Percentiles rank a stretch among this genome's conserved stretches.
phyloP scores from a whole-genome alignment of 2,888 invertebrate genomes.

The Melanostoma mellinum region DNA sequence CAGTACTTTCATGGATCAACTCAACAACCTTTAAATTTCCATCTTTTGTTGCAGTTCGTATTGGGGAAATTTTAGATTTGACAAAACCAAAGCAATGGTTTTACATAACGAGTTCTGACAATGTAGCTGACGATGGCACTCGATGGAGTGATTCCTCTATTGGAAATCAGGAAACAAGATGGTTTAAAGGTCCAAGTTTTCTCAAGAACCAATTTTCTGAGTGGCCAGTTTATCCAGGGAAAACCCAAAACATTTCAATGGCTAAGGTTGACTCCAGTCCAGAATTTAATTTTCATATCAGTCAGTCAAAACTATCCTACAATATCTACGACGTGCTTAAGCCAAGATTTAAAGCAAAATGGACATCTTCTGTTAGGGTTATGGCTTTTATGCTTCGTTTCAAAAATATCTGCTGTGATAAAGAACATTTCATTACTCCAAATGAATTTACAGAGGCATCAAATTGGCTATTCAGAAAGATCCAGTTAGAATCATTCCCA shows the following conservation, averaged over 20 bases:
- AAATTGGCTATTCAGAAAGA: conserved; percentile 1
- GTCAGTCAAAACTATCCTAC: not conserved
- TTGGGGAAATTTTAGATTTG: conserved; percentile 34
- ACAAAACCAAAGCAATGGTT: conserved; percentile 17
- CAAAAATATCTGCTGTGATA: not conserved
- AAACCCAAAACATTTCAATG: not conserved
- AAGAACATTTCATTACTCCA: not conserved
- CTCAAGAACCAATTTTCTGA: not conserved
- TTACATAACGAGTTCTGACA: conserved; percentile 19
- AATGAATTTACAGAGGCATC: not conserved
- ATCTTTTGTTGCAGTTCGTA: conserved; percentile 22
- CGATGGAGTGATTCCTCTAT: conserved; percentile 25
- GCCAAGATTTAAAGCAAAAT: conserved; percentile 3
- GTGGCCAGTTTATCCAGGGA: conserved; percentile 16
- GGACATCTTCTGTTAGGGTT: not conserved
- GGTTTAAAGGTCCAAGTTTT: conserved; percentile 30
- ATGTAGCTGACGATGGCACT: conserved; percentile 37
- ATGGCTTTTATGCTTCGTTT: not conserved
- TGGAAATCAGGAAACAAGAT: conserved; percentile 11
- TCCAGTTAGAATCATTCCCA: not conserved
- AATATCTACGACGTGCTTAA: not conserved
- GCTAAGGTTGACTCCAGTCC: no score
- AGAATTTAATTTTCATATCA: not conserved
- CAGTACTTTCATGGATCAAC: conserved; percentile 7
- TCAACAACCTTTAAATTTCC: conserved; percentile 5